Evolutionary conservation across 1,140 invertebrate species (phyloP).

Genomic region (Magallana angulata): DNA sequence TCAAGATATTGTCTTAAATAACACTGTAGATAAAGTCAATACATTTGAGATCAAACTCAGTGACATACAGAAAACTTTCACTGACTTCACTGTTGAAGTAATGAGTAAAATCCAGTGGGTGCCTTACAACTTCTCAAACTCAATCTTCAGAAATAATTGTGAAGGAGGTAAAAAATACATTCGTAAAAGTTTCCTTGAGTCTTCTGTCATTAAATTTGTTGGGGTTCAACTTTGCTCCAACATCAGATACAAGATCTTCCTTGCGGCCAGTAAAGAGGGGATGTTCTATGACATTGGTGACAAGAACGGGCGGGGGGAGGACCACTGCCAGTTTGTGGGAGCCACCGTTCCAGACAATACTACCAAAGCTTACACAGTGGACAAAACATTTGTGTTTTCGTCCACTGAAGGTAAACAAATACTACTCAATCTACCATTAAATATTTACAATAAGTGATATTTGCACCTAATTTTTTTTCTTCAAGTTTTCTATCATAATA

Average conservation of each 20-base stretch:
- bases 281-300: constrained; percentile 74
- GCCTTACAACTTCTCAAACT: constrained; percentile 67
- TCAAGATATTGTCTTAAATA: constrained; percentile 2
- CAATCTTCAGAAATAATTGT: constrained; percentile 64
- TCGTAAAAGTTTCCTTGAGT: constrained; percentile 53
- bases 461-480: too few species aligned
- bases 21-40: constrained; percentile 4
- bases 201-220: constrained; percentile 63
- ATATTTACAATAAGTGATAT: too few species aligned
- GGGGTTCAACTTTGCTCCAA: constrained; percentile 73
- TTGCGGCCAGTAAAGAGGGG: constrained; percentile 64
- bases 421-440: too few species aligned
- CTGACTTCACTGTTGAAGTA: constrained; percentile 48
- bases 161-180: constrained; percentile 68
- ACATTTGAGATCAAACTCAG: constrained; percentile 47
- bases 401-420: not conserved
- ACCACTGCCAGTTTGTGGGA: constrained; percentile 77
- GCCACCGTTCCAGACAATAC: constrained; percentile 31
- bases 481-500: too few species aligned
- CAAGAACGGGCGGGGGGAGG: constrained; percentile 67
- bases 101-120: constrained; percentile 61
- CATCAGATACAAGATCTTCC: constrained; percentile 73
- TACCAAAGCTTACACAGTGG: not conserved
- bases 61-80: constrained; percentile 47
- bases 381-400: not conserved